These are phyloP conservation scores for Channa striata DNA, from an alignment of 2,797 vertebrate genomes.

Conservation along the genomic window DNA sequence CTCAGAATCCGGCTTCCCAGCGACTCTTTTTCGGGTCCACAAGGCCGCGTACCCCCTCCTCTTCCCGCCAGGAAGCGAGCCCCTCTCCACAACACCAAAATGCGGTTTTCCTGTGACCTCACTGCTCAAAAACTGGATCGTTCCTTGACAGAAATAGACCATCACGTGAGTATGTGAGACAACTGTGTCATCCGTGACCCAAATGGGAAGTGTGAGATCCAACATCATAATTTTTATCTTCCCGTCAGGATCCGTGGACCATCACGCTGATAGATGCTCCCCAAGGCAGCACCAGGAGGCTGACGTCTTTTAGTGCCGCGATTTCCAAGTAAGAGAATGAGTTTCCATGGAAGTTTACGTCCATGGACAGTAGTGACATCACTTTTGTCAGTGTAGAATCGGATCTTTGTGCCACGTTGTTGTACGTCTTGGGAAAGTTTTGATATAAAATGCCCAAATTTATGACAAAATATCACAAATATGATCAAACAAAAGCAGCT, in stretches of 20 bases:
- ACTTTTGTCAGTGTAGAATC: neutral
- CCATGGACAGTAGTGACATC: neutral
- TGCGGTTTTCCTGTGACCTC: constrained; percentile 35
- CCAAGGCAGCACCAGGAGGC: constrained; percentile 75
- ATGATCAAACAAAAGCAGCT: neutral
- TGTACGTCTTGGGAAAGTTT: neutral
- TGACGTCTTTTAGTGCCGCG: constrained; percentile 64
- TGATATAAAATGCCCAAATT: neutral
- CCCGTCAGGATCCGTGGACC: constrained; percentile 67
- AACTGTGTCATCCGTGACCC: constrained; percentile 2
- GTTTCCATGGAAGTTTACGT: neutral
- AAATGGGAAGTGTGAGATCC: neutral
- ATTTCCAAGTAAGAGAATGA: constrained; percentile 66
- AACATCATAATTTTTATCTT: no score
- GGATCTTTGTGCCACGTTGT: neutral
- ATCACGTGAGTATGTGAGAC: constrained; percentile 66
- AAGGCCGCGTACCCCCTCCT: constrained; percentile 59
- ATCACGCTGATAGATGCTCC: constrained; percentile 68
- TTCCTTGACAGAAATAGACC: constrained; percentile 53
- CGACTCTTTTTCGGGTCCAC: neutral
- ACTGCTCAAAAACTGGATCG: constrained; percentile 41
- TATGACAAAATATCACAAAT: neutral
- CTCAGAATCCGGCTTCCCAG: constrained; percentile 32
- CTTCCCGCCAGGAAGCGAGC: constrained; percentile 56
- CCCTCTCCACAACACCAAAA: neutral